These are phyloP conservation scores for Saccopteryx bilineata DNA, from an alignment of 2,113 vertebrate species.

Conservation along the genomic window DNA sequence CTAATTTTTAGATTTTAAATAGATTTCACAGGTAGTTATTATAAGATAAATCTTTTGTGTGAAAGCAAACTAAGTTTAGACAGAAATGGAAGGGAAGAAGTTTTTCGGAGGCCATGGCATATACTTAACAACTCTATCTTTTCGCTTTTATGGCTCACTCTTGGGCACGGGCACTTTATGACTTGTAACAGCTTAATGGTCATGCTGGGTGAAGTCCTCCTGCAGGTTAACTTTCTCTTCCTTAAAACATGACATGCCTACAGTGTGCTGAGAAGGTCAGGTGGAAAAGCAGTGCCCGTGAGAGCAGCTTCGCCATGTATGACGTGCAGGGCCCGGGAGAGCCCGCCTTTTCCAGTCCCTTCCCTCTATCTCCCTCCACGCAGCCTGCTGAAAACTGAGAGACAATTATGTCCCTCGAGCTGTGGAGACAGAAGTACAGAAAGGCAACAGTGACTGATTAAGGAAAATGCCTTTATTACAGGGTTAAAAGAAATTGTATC, in stretches of 20 bases:
- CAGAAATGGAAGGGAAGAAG: slow-evolving; percentile 54
- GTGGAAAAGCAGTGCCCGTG: slow-evolving; percentile 74
- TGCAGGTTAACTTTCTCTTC: slow-evolving; percentile 79
- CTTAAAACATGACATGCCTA: slow-evolving; percentile 80
- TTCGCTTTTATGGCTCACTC: slow-evolving; percentile 85
- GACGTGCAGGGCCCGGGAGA: neutral
- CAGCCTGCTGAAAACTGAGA: slow-evolving; percentile 57
- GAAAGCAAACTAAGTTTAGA: slow-evolving; percentile 73
- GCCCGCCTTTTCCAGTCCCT: neutral
- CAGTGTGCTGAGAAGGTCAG: slow-evolving; percentile 78
- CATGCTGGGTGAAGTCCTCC: slow-evolving; percentile 81
- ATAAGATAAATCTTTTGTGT: slow-evolving; percentile 63
- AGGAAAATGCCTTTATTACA: slow-evolving; percentile 72
- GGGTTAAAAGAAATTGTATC: neutral
- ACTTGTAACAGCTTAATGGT: slow-evolving; percentile 86
- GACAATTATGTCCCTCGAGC: slow-evolving; percentile 44
- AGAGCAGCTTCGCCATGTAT: neutral
- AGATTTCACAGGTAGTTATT: slow-evolving; percentile 23
- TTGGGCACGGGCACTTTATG: slow-evolving; percentile 85
- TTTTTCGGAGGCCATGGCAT: slow-evolving; percentile 77
- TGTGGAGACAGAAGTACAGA: slow-evolving; percentile 64
- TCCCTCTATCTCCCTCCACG: neutral
- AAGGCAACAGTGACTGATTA: slow-evolving; percentile 79
- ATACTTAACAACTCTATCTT: slow-evolving; percentile 84
- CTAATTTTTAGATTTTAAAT: slow-evolving; percentile 41